Evolutionary conservation across 2,113 vertebrate genomes (phyloP), one percentile per base, ranked within the genome.

Genomic region (Charadrius vociferus): DNA sequence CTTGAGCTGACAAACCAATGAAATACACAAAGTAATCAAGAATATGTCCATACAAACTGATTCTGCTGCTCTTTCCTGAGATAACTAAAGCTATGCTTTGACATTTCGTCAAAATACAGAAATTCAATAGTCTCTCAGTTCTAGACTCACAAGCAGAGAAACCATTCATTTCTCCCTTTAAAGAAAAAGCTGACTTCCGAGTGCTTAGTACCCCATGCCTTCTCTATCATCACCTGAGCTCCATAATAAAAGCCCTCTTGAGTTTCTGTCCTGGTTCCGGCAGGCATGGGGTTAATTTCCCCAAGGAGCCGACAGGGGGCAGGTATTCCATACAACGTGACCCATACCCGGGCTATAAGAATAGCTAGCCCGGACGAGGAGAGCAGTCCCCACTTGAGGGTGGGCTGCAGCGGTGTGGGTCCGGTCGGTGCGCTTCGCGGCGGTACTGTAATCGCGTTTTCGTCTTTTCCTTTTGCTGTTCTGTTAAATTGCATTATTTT

Each of bases 171-270:
- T 78, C 9, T 41, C 4, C 14, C 8, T 55, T 77, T 29, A 55
- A 39, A 78, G 22, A 65, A 50, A 81, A 92, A 70, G 8, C 9
- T 59, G 36, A n/a, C 10, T 41, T 71, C 29, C 14, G 45, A 45
- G 29, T 16, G 7, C 22, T 43, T 2, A 0, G 6, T 52, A 29
- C 3, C 11, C 13, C 16, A 7, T 9, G 24, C n/a, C 50, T 71
- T 63, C 52, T 43, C 24, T 49, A 6, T 22, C 19, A 37, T 23
- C 3, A 1, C 22, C 43, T 37, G 21, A 81, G 17, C 19, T 36
- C 30, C 30, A 61, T 27, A 26, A 43, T 36, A 65, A 65, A 58
- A 71, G 26, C 30, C 19, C 50, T 81, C 14, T 34, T 53, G 27
- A 32, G 27, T 53, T n/a, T n/a, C n/a, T n/a, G n/a, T n/a, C n/a